Evolutionary conservation across 2,888 invertebrate genomes (phyloP), one percentile per base, ranked within the genome.

Genomic region (Cephus pulcher): DNA sequence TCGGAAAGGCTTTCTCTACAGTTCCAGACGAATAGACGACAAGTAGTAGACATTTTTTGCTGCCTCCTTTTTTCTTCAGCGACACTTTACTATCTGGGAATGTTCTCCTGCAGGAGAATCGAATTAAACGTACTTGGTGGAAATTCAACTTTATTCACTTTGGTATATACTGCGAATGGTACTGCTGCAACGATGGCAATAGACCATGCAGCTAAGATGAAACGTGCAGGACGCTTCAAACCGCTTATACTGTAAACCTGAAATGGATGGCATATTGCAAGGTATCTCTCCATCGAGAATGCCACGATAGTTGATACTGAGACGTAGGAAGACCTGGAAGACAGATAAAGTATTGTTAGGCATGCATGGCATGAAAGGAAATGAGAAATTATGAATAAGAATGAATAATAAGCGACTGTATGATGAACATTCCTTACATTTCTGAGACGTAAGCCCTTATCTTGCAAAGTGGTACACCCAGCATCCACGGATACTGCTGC

Each of bases 281-380:
- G 92, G 92, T 97, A 97, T 73, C 98, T 94, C 92, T 98, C 98
- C 92, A 96, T 95, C 0, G 98, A 97, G 92, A 98, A 98, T 4
- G 97, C 97, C 73, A 97, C 97, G 85, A 98, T 98, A 34, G 98
- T 98, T 88, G 98, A 92, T 75, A 98, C 97, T 1, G 98, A 98
- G 1, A 97, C 97, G 92, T 98, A 97, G 0, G 97, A 96, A 0
- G 97, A 97, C 91, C 97, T 97, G 92, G 33, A 92, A 93, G 79
- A 34, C 33, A 35, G 74, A 76, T 77, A 33, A 78, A 75, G 40
- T 40, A 78, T 78, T 69, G 34, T 77, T 69, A 73, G 74, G 33
- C 37, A 34, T 70, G 68, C 79, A 23, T 70, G 30, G 34, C n/a
- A 79, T 23, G 23, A 56, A 23, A 9, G 6, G 30, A 6, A 23